Base-by-base conservation (phyloP, 2,797 vertebrate genomes). In the Hephaestus fuliginosus region DNA sequence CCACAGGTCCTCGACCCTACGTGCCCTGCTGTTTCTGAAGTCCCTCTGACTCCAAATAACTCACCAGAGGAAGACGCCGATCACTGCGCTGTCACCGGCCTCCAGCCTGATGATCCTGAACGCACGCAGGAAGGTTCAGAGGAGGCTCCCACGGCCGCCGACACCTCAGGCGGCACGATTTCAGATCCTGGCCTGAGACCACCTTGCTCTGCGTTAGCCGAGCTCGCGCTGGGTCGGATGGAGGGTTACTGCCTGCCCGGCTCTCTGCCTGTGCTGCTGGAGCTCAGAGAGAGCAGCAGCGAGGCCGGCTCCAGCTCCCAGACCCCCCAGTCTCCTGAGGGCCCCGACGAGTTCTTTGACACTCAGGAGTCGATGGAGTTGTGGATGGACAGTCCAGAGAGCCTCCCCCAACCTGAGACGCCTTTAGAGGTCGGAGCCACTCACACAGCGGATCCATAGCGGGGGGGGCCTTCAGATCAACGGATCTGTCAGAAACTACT, bases 221-320 rank as follows among this genome's bases (percentile, higher is more conserved):
- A 95, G 53, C 93, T 94, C 1, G 28, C 86, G 13, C 86, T 94
- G 77, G 71, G 87, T 18, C 87, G 88, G 5, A 82, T 93, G 90
- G 95, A 95, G 78, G 75, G 90, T 0, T 95, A 91, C 91, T 92
- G 92, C 69, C 91, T 93, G 49, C 95, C 95, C 0, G 84, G 94
- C 1, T 92, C 95, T 0, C 91, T 96, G 53, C 95, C 95, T 0
- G 95, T 95, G 49, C 92, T 96, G 33, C 79, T 95, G 75, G 95
- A 96, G 91, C 93, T 96, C 49, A 33, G 94, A 17, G 96, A 96
- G 93, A 96, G 95, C 92, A 92, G 95, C 89, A 96, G 95, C 7
- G 96, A 96, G 91, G 94, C 95, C 0, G 95, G 95, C 4, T 96
- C 95, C 76, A 96, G 93, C 84, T 91, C 95, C 20, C 95, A 95